phyloP scores from a whole-genome alignment of 2,888 invertebrate species.

The Phymatocera aterrima region DNA sequence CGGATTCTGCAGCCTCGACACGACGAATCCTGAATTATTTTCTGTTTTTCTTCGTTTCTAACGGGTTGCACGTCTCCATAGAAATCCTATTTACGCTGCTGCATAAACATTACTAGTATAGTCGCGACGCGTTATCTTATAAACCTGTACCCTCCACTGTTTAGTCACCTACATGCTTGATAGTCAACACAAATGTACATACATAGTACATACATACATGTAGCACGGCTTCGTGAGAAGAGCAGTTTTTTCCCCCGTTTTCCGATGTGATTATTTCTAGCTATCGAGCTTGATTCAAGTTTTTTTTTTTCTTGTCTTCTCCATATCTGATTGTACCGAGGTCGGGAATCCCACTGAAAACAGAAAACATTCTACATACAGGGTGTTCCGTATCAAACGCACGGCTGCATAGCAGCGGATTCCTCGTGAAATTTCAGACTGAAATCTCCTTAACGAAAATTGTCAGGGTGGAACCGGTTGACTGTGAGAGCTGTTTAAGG shows the following conservation, averaged over 20 bases:
- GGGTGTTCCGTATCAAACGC: too few relatives aligned
- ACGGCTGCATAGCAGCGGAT: too few relatives aligned
- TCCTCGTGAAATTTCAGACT: too few relatives aligned
- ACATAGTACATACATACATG: background rate
- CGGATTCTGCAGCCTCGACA: conserved; percentile 5
- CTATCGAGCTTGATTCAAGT: background rate
- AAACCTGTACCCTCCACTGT: background rate
- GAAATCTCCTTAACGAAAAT: too few relatives aligned
- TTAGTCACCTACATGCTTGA: conserved; percentile 38
- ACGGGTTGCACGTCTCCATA: conserved; percentile 4
- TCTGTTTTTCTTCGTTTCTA: background rate
- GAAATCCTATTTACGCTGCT: conserved; percentile 42
- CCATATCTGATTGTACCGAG: too few relatives aligned
- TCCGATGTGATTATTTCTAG: conserved; percentile 4
- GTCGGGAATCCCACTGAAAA: too few relatives aligned
- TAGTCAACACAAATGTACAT: conserved; percentile 21
- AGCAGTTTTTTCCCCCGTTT: conserved; percentile 9
- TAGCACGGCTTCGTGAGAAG: conserved; percentile 29
- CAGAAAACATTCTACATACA: too few relatives aligned
- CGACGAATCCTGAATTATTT: background rate
- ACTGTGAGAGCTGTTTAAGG: too few relatives aligned
- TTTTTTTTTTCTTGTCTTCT: too few relatives aligned
- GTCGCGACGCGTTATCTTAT: conserved; percentile 31
- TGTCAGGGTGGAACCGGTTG: too few relatives aligned
- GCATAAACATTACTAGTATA: conserved; percentile 19